Evolutionary conservation across 2,888 invertebrate species (phyloP).

Genomic region (Mactromeris polynyma): DNA sequence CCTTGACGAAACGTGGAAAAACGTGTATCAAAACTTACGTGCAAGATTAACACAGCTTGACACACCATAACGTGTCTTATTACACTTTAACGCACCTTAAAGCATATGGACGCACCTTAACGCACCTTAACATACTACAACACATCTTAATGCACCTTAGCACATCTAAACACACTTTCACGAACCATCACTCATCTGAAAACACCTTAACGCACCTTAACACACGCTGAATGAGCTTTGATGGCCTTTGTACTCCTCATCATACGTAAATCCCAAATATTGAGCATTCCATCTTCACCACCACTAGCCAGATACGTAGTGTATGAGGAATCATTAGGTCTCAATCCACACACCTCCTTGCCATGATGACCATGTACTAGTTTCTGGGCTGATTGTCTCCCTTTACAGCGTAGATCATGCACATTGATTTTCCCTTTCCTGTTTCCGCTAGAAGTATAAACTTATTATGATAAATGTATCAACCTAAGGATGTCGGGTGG

Average conservation of each 20-base stretch:
- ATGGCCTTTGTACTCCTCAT: slow-evolving; percentile 60
- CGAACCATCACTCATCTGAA: too few relatives aligned
- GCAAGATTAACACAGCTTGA: too few relatives aligned
- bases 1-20: too few relatives aligned
- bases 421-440: slow-evolving; percentile 67
- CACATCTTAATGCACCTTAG: too few relatives aligned
- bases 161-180: too few relatives aligned
- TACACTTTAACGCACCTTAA: too few relatives aligned
- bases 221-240: slow-evolving; percentile 73
- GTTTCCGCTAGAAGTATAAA: slow-evolving; percentile 70
- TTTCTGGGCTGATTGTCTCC: neutral
- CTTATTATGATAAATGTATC: too few relatives aligned
- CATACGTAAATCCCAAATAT: slow-evolving; percentile 75
- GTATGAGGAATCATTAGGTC: slow-evolving; percentile 45
- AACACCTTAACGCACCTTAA: slow-evolving; percentile 63
- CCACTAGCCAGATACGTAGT: slow-evolving; percentile 72
- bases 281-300: slow-evolving; percentile 73
- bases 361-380: slow-evolving; percentile 61
- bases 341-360: slow-evolving; percentile 71
- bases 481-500: too few relatives aligned
- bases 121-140: too few relatives aligned
- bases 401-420: slow-evolving; percentile 65
- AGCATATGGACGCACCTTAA: too few relatives aligned
- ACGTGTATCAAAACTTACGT: too few relatives aligned
- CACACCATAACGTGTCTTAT: too few relatives aligned